These are phyloP conservation scores for Mythimna loreyi DNA, from an alignment of 2,888 invertebrate species.

Conservation along the genomic window DNA sequence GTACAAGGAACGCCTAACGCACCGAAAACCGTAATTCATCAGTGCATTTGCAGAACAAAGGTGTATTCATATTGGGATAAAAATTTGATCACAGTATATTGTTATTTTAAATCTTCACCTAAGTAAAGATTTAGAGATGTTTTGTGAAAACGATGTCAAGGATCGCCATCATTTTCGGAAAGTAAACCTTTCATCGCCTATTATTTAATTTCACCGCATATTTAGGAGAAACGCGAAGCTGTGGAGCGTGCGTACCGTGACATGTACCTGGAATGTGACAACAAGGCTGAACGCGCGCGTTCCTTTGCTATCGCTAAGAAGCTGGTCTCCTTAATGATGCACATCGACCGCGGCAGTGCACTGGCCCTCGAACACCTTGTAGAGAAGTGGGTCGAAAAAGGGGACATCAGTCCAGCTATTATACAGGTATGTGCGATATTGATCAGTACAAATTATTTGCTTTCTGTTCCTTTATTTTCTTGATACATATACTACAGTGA, in stretches of 20 bases:
- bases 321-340: conserved; percentile 75
- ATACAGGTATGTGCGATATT: conserved; percentile 78
- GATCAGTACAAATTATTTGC: background rate
- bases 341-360: conserved; percentile 83
- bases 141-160: no score
- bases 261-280: conserved; percentile 92
- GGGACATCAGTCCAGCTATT: conserved; percentile 83
- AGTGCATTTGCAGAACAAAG: no score
- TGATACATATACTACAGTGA: no score
- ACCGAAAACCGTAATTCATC: no score
- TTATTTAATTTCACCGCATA: no score
- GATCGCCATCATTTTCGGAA: no score
- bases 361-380: conserved; percentile 84
- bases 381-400: conserved; percentile 84
- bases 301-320: conserved; percentile 79
- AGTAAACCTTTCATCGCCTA: no score
- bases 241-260: conserved; percentile 95
- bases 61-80: no score
- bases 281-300: conserved; percentile 86
- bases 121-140: no score
- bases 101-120: no score
- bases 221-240: conserved; percentile 92
- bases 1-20: no score
- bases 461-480: background rate
- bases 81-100: no score